Evolutionary conservation across 2,113 vertebrate species (phyloP), one percentile per base, ranked within the genome.

Genomic region (Tachycineta bicolor): DNA sequence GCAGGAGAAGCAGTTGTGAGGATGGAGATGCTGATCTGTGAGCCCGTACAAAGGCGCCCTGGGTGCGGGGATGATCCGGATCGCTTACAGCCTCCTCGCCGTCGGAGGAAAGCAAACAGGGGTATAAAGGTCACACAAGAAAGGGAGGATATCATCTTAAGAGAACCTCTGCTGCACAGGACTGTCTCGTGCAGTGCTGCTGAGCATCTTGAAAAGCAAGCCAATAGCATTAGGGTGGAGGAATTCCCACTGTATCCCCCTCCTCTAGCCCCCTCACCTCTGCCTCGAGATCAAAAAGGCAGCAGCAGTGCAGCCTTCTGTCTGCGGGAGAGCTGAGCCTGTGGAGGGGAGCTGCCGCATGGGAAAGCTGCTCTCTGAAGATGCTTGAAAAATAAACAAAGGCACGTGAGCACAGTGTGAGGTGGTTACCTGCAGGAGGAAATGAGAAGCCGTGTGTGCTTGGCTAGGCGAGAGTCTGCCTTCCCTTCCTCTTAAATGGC

Each of bases 311-410:
- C 84, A 95, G 71, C 75, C 56, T 89, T n/a, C 58, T 82, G 83
- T 50, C 56, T 94, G 84, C 3, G 14, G 28, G 89, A 69, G 93
- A 92, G 11, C 73, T 58, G 89, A 89, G 67, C 77, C 56, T 12
- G 62, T 3, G 16, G 28, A 78, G 75, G 56, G 74, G 67, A 85
- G 89, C 60, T 39, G 83, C 90, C 25, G 2, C 92, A 9, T 46
- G 90, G 69, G 95, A 89, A 69, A 91, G 83, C 92, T 37, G 78
- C 90, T 93, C 93, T 90, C 87, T 64, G 84, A 90, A 92, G 90
- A 83, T 31, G 60, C 92, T 77, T 44, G 81, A 31, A 92, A 96
- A 96, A 93, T 50, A 94, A 95, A 95, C 85, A 94, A 1, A 28
- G 78, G 78, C 77, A 31, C 63, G 28, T 63, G 43, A 37, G 89